Conservation (phyloP, 2,113 vertebrate species). For the Heliornis fulica region DNA sequence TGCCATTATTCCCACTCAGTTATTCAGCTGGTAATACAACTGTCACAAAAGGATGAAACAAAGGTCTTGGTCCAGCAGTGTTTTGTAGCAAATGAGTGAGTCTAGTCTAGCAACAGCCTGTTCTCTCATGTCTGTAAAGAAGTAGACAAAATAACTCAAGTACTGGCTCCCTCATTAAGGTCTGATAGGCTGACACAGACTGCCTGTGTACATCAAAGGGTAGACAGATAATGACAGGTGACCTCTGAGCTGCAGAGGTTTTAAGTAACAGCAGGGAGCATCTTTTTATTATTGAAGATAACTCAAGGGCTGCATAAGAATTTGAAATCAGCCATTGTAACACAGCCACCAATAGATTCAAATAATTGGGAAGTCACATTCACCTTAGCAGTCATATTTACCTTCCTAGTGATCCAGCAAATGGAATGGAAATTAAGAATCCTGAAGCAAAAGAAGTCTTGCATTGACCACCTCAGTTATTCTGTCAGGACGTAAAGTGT, state of each 20-base stretch:
- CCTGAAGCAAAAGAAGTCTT: not conserved
- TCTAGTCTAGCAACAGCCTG: not conserved
- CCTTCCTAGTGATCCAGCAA: not conserved
- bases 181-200: not conserved
- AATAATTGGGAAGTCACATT: not conserved
- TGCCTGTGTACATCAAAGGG: not conserved
- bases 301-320: not conserved
- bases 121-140: not conserved
- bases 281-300: not conserved
- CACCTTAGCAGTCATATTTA: not conserved
- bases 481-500: not conserved
- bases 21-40: not conserved
- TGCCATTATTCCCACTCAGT: not conserved
- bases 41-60: not conserved
- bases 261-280: not conserved
- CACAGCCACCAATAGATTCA: not conserved
- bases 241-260: not conserved
- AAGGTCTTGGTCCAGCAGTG: not conserved
- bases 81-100: not conserved
- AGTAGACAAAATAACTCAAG: not conserved
- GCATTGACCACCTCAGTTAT: not conserved
- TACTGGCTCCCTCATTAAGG: not conserved
- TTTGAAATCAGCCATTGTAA: not conserved
- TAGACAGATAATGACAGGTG: not conserved
- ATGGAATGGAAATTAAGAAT: not conserved